Base-by-base conservation (phyloP, 2,113 vertebrate species). In the Nesoenas mayeri region DNA sequence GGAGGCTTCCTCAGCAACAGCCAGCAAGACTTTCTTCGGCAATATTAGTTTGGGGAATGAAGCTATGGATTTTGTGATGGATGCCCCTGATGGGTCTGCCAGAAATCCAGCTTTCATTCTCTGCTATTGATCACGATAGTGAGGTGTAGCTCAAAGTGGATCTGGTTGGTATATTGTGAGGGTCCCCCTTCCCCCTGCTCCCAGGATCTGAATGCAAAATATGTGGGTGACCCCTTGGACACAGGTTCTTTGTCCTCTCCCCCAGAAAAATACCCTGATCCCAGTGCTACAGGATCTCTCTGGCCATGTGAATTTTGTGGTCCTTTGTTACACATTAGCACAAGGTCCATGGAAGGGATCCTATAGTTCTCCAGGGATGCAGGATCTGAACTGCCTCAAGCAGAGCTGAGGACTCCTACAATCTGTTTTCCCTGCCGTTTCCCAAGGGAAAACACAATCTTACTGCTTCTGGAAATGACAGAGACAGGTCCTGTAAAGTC, bases 321-420 rank as follows among this genome's bases (percentile, higher is more conserved):
- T 48, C 31, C 16, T 15, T 56, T 38, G 13, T 36, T 47, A 51
- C 16, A 38, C 7, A 18, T 4, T 22, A 50, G 51, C 20, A 24
- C 36, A 57, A 82, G 12, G 47, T 34, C 56, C 72, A 16, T 51
- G 84, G 19, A 56, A 86, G 67, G 11, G 25, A 3, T 57, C 22
- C 57, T 40, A 0, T 0, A 3, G 8, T 11, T 89, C 15, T 90
- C 19, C 22, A 32, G 10, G 0, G 3, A 9, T 50, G 57, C 2
- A 5, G 48, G 15, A 62, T 15, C 38, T 57, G 79, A 90, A 48
- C 29, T 0, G 0, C 29, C 53, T 65, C 70, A 38, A 60, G 60
- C 36, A 74, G 51, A 91, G 24, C 7, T 17, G 42, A 25, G 29
- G 11, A 60, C 26, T 81, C 20, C 53, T 10, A 75, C 26, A 64